Base-by-base conservation (phyloP, 2,113 vertebrate genomes). In the Oncorhynchus kisutch region DNA sequence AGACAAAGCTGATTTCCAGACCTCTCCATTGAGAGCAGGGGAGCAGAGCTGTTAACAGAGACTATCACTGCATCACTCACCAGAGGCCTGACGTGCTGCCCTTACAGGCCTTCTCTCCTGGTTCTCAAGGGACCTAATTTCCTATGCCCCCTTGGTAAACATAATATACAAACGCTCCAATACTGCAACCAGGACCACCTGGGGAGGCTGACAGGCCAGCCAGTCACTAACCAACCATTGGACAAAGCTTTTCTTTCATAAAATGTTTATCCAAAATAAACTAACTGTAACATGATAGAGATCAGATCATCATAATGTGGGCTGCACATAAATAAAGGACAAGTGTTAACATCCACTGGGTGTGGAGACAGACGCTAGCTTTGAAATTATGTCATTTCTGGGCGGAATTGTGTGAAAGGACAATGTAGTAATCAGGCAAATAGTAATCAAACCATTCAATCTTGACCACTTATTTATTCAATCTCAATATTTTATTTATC, bases 131-230 rank as follows among this genome's bases (percentile, higher is more conserved):
- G 90, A 90, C 84, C 85, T 84, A 70, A 84, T 91, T 92, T 91
- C 92, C 90, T 91, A 93, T 86, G 89, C 89, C 88, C 88, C 86
- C 87, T 89, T 82, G 83, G 87, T 92, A 93, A 93, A 78, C 91
- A 92, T 85, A 93, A 93, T 89, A 94, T 90, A 92, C 91, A 90
- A 87, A 90, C 72, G 70, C 16, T 72, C 75, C 57, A 8, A 13
- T 71, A 67, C 66, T 67, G 75, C 39, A 27, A 25, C 51, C 70
- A 79, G 81, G 93, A 92, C 93, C 93, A 93, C 93, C 93, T 71
- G 89, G 80, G 76, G 89, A 85, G 76, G 34, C 60, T 27, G 82
- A 51, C 45, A 14, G 29, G 66, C 45, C 14, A 34, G 66, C 59
- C 70, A 29, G 8, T 9, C 9, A 45, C 39, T 22, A n/a, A 25